Percentiles rank a stretch among this genome's conserved stretches.
These are phyloP conservation scores for Trachymyrmex septentrionalis DNA, from an alignment of 1,140 invertebrate genomes.

Conservation along the genomic window DNA sequence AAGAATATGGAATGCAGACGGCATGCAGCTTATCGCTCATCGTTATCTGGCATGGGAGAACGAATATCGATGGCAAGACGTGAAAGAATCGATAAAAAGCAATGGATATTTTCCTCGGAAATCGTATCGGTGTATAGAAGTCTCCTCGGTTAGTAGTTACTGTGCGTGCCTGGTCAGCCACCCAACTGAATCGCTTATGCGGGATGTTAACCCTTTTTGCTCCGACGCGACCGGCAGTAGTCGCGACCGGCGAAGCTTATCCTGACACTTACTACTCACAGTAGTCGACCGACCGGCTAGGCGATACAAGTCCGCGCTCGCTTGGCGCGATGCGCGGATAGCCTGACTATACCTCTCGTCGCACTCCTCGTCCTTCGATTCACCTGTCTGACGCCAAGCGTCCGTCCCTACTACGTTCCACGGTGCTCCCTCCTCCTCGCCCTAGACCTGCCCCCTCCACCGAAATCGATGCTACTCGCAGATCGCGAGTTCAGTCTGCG, in stretches of 20 bases:
- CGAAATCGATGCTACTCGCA: slow-evolving; percentile 80
- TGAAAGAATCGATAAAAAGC: neutral
- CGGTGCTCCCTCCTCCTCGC: slow-evolving; percentile 46
- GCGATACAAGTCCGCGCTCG: slow-evolving; percentile 58
- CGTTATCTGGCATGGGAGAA: neutral
- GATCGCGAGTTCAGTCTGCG: slow-evolving; percentile 79
- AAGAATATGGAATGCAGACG: slow-evolving; percentile 6
- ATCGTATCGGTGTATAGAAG: neutral
- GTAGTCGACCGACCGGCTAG: slow-evolving; percentile 32
- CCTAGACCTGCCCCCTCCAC: slow-evolving; percentile 72
- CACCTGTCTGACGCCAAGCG: slow-evolving; percentile 62
- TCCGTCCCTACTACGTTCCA: slow-evolving; percentile 66
- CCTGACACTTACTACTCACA: slow-evolving; percentile 12
- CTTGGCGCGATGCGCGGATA: slow-evolving; percentile 31
- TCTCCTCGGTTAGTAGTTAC: neutral
- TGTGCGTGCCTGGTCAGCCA: slow-evolving; percentile 31
- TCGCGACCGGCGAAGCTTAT: slow-evolving; percentile 6
- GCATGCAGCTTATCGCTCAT: neutral
- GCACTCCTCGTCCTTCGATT: slow-evolving; percentile 50
- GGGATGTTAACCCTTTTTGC: slow-evolving; percentile 6
- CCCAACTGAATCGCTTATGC: slow-evolving; percentile 5
- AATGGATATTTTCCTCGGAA: slow-evolving; percentile 9
- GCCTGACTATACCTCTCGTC: slow-evolving; percentile 73
- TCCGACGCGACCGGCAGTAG: neutral
- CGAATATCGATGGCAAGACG: neutral